Evolutionary conservation across 2,888 invertebrate genomes (phyloP).

Genomic region (Fragum whitleyi): DNA sequence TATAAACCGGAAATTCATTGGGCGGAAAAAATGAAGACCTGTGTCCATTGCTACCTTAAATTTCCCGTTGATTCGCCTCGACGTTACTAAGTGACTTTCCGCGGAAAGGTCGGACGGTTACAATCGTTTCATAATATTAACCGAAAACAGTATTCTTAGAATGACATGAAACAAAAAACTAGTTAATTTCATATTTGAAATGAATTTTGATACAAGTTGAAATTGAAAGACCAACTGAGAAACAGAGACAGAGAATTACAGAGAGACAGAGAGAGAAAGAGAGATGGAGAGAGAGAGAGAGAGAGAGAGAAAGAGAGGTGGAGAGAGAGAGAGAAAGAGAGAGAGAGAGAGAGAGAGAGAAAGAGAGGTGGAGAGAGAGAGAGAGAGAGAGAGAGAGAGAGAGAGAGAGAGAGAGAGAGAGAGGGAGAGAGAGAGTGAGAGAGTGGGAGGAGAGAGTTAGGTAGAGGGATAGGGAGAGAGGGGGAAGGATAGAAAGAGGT

Average conservation of each 20-base stretch:
- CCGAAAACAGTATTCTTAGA: too few relatives aligned
- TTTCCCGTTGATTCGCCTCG: too few relatives aligned
- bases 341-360: conserved; percentile 5
- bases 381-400: conserved; percentile 28
- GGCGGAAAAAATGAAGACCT: too few relatives aligned
- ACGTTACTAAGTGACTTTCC: too few relatives aligned
- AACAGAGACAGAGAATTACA: conserved; percentile 23
- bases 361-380: conserved; percentile 30
- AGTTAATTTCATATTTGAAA: too few relatives aligned
- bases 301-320: background rate
- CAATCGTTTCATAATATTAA: too few relatives aligned
- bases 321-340: conserved; percentile 2
- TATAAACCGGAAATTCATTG: too few relatives aligned
- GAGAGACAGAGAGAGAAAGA: too few relatives aligned
- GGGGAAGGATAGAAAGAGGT: background rate
- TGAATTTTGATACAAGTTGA: background rate
- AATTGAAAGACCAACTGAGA: conserved; percentile 9
- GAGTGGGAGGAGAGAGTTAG: conserved; percentile 1
- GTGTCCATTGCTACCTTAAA: too few relatives aligned
- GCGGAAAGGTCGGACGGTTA: too few relatives aligned
- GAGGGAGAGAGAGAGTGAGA: conserved; percentile 18
- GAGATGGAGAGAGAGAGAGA: too few relatives aligned
- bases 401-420: conserved; percentile 23
- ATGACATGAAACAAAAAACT: too few relatives aligned
- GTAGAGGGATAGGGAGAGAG: background rate